Evolutionary conservation across 2,797 vertebrate genomes (phyloP), one percentile per base, ranked within the genome.

Genomic region (Enteromius unitaeniatus): DNA sequence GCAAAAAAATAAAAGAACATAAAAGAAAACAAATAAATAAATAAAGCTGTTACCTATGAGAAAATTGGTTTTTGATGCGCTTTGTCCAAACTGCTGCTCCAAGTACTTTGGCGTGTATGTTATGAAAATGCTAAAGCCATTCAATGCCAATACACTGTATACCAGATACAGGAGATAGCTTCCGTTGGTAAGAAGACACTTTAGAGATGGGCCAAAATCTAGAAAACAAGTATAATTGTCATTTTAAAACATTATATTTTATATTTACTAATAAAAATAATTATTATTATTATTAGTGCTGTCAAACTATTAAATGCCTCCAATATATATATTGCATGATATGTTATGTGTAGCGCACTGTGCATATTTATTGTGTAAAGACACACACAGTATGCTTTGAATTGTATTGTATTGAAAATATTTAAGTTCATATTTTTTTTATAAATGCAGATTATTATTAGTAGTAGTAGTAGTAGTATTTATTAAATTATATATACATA

Each of bases 21-120:
- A 17, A 3, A 23, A 80, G 17, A 7, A 10, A 28, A 5, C 17
- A 6, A 4, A 13, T 55, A 21, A 3, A 55, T 10, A 55, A n/a
- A 55, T n/a, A 1, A 17, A n/a, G 11, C 26, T 42, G 42, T 78
- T 87, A 96, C 95, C 96, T 83, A 94, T 93, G 6, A 97, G 79
- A 87, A 98, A 93, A 92, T 97, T 99, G 77, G 96, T 92, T 70
- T 94, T 95, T 23, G 96, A 96, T 62, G 95, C 87, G 19, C 96
- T 94, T 82, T 95, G 93, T 49, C 95, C 95, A 77, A 96, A 99
- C 84, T 99, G 97, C 84, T 98, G 97, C 81, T 99, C 97, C 31
- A 97, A 86, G 85, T 96, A 98, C 88, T 99, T 99, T 82, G 97
- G 93, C 51, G 95, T 75, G 82, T 96, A 99, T 74, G 97, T 97